A percentile compares a stretch with the other conserved stretches of the same genome.
phyloP scores from a whole-genome alignment of 2,113 vertebrate genomes.

The Piaya cayana region DNA sequence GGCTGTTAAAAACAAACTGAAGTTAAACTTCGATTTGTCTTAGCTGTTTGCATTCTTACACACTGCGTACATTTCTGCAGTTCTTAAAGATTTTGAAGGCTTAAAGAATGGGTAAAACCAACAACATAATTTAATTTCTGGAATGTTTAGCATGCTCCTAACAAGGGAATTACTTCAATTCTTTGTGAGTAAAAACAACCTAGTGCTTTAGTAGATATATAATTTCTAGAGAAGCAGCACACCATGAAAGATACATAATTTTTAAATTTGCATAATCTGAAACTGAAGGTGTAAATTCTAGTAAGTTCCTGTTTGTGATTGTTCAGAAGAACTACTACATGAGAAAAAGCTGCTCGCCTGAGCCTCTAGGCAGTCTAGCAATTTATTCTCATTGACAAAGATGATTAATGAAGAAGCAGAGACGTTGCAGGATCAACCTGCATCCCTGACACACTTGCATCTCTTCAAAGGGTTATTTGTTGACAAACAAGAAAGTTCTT shows the following conservation, averaged over 20 bases:
- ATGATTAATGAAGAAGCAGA: not conserved
- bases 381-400: not conserved
- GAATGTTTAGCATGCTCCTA: not conserved
- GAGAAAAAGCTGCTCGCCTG: not conserved
- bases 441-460: not conserved
- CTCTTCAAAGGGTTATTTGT: not conserved
- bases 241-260: not conserved
- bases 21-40: not conserved
- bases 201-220: not conserved
- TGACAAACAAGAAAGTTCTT: not conserved
- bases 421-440: not conserved
- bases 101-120: not conserved
- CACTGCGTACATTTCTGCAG: not conserved
- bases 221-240: not conserved
- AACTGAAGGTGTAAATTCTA: not conserved
- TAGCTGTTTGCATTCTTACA: not conserved
- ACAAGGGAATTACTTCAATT: not conserved
- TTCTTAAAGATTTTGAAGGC: not conserved
- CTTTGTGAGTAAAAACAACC: not conserved
- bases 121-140: not conserved
- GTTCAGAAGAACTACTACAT: not conserved
- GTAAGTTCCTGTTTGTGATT: not conserved
- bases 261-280: not conserved
- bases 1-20: not conserved
- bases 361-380: not conserved